phyloP scores from a whole-genome alignment of 2,113 vertebrate genomes.

The Puntigrus tetrazona region DNA sequence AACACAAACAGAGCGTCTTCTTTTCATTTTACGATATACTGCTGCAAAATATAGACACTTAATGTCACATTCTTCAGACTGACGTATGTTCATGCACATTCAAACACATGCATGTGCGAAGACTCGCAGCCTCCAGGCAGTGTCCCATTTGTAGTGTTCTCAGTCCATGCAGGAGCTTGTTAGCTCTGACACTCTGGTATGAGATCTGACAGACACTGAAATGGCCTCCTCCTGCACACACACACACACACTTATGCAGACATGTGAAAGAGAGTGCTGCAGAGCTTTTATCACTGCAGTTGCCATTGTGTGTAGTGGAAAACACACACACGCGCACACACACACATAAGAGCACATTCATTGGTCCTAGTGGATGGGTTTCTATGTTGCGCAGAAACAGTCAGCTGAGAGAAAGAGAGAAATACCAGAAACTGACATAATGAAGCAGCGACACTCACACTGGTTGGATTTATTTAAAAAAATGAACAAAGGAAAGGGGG shows the following conservation, averaged over 20 bases:
- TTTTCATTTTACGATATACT: background rate
- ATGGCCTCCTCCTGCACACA: slow-evolving; percentile 24
- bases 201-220: slow-evolving; percentile 40
- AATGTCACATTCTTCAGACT: slow-evolving; percentile 26
- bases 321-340: slow-evolving; percentile 5
- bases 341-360: slow-evolving; percentile 4
- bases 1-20: background rate
- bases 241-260: slow-evolving; percentile 29
- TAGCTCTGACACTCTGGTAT: slow-evolving; percentile 33
- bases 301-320: slow-evolving; percentile 27
- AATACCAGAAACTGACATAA: slow-evolving; percentile 29
- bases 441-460: slow-evolving; percentile 20
- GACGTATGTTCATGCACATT: slow-evolving; percentile 20
- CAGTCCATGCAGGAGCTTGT: slow-evolving; percentile 44
- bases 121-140: slow-evolving; percentile 36
- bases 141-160: slow-evolving; percentile 42
- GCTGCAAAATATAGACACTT: slow-evolving; percentile 22
- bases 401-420: slow-evolving; percentile 3
- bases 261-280: slow-evolving; percentile 30
- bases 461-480: slow-evolving; percentile 1
- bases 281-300: slow-evolving; percentile 43
- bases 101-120: slow-evolving; percentile 15
- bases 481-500: background rate
- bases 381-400: slow-evolving; percentile 26
- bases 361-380: slow-evolving; percentile 35